Evolutionary conservation across 2,113 vertebrate genomes (phyloP).

Genomic region (Drymodes brunneopygia): DNA sequence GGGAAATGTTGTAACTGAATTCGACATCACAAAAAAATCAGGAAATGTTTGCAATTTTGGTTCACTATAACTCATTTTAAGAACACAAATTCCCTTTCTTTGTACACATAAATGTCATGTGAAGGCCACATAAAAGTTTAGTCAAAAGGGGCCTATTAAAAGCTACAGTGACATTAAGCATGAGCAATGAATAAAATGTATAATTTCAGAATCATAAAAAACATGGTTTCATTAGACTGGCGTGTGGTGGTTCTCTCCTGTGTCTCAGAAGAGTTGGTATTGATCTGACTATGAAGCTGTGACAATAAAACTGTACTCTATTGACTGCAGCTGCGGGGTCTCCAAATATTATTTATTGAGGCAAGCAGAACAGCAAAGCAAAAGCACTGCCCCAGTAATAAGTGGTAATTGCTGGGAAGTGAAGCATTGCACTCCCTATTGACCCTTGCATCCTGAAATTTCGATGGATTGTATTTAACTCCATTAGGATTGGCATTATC

Average conservation of each 20-base stretch:
- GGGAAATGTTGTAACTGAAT: constrained; percentile 13
- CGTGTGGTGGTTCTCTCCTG: constrained; percentile 28
- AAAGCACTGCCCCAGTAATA: constrained; percentile 85
- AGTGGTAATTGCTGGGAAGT: constrained; percentile 94
- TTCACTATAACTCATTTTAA: constrained; percentile 32
- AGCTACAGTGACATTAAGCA: constrained; percentile 37
- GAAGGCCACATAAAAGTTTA: constrained; percentile 14
- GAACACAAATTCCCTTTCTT: constrained; percentile 15
- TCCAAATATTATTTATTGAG: constrained; percentile 95
- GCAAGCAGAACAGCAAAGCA: constrained; percentile 76
- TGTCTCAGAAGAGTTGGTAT: constrained; percentile 70
- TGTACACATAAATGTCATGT: background rate
- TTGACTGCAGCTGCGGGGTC: constrained; percentile 84
- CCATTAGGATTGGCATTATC: constrained; percentile 95
- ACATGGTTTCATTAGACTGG: constrained; percentile 58
- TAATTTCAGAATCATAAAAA: constrained; percentile 68
- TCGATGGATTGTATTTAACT: constrained; percentile 91
- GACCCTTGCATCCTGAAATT: constrained; percentile 87
- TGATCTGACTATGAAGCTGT: constrained; percentile 80
- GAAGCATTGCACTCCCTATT: constrained; percentile 81
- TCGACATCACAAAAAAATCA: background rate
- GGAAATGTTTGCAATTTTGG: constrained; percentile 37
- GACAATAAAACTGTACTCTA: constrained; percentile 86
- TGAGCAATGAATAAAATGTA: constrained; percentile 28
- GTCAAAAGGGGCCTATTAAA: constrained; percentile 8